Conservation (phyloP, 2,113 vertebrate species). For the Lipophrys pholis region DNA sequence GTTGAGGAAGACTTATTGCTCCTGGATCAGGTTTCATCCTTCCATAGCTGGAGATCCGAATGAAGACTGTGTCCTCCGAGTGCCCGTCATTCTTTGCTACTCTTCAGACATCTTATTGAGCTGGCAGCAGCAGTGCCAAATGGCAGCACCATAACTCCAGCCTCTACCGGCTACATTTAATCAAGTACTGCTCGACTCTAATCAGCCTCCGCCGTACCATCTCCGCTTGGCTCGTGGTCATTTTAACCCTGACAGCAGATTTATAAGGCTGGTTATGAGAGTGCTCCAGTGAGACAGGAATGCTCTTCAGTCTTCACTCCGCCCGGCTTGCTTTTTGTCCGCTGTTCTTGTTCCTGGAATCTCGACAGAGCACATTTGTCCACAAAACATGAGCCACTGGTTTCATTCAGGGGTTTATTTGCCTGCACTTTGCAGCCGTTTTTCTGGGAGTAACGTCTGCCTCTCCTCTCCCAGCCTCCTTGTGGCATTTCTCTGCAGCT, state of each 20-base stretch:
- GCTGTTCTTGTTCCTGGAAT: not conserved
- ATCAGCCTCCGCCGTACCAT: slow-evolving; percentile 62
- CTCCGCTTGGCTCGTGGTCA: slow-evolving; percentile 49
- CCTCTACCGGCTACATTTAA: slow-evolving; percentile 72
- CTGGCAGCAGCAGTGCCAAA: slow-evolving; percentile 45
- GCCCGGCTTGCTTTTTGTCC: not conserved
- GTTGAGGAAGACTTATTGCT: slow-evolving; percentile 1
- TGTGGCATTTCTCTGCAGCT: slow-evolving; percentile 38
- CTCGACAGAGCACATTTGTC: slow-evolving; percentile 4
- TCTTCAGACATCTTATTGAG: slow-evolving; percentile 44
- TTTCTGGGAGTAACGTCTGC: slow-evolving; percentile 7
- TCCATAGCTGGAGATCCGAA: not conserved
- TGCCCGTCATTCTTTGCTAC: slow-evolving; percentile 30
- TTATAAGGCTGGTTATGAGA: slow-evolving; percentile 45
- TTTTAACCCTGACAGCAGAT: slow-evolving; percentile 47
- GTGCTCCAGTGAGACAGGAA: slow-evolving; percentile 27
- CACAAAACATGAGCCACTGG: slow-evolving; percentile 13
- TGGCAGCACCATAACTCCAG: slow-evolving; percentile 45
- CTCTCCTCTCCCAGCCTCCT: slow-evolving; percentile 31
- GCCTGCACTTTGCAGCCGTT: not conserved
- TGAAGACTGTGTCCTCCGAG: slow-evolving; percentile 9
- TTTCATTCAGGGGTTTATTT: slow-evolving; percentile 21
- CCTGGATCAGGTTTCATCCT: not conserved
- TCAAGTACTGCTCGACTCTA: slow-evolving; percentile 58
- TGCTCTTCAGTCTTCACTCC: slow-evolving; percentile 12